Conservation (phyloP, 1,140 invertebrate species). For the Bombus ignitus region DNA sequence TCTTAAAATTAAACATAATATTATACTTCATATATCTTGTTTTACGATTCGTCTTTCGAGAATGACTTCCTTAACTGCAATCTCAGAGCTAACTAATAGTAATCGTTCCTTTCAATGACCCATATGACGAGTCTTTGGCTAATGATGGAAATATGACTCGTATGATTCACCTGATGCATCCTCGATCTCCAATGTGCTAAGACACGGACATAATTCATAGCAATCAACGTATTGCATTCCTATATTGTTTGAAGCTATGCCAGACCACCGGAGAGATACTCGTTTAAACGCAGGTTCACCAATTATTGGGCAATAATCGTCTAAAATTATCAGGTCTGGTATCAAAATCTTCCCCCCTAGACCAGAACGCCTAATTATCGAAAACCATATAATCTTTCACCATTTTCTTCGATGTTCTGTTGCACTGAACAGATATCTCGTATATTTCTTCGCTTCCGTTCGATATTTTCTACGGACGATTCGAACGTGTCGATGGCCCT, state of each 20-base stretch:
- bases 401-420: background rate
- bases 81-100: too few relatives aligned
- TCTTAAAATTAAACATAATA: too few relatives aligned
- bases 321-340: background rate
- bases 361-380: background rate
- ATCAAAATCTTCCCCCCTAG: background rate
- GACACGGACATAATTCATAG: background rate
- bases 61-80: too few relatives aligned
- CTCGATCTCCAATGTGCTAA: background rate
- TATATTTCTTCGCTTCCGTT: background rate
- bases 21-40: too few relatives aligned
- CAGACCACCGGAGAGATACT: background rate
- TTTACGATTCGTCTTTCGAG: too few relatives aligned
- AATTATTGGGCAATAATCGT: background rate
- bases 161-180: background rate
- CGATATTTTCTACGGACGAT: background rate
- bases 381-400: conserved; percentile 25
- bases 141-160: background rate
- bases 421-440: too few relatives aligned
- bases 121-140: background rate
- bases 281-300: background rate
- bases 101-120: background rate
- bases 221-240: too few relatives aligned
- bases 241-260: background rate
- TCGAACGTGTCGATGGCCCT: background rate